phyloP scores from a whole-genome alignment of 1,140 invertebrate species.

The Diploscapter pachys region DNA sequence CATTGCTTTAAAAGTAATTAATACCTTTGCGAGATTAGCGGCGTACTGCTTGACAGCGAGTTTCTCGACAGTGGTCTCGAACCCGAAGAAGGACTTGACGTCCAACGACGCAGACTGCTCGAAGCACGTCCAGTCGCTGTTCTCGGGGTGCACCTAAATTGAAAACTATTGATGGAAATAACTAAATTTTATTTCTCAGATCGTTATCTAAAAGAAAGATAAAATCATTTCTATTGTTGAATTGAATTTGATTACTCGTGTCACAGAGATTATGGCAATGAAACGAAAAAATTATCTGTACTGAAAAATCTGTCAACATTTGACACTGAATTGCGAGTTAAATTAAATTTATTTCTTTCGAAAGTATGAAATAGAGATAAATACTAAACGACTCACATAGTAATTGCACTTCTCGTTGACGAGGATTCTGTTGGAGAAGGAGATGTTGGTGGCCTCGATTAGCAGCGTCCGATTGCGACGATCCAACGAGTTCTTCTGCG shows the following conservation, averaged over 20 bases:
- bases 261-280: no score
- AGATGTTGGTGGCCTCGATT: conserved; percentile 91
- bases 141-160: conserved; percentile 83
- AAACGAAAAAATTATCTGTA: no score
- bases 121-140: conserved; percentile 91
- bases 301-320: no score
- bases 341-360: conserved; percentile 50
- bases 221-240: no score
- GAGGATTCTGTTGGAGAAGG: conserved; percentile 77
- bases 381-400: conserved; percentile 70
- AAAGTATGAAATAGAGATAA: conserved; percentile 17
- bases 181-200: neutral
- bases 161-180: neutral
- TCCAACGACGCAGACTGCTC: conserved; percentile 87
- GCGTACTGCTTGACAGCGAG: conserved; percentile 94
- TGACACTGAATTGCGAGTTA: no score
- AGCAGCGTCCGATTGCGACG: conserved; percentile 73
- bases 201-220: neutral
- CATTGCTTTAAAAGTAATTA: conserved; percentile 1
- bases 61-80: conserved; percentile 90
- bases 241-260: no score
- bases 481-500: conserved; percentile 85
- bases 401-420: conserved; percentile 88
- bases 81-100: conserved; percentile 92
- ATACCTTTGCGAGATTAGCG: conserved; percentile 80